These are phyloP conservation scores for Barnardius zonarius DNA, from an alignment of 2,113 vertebrate species.

Conservation along the genomic window DNA sequence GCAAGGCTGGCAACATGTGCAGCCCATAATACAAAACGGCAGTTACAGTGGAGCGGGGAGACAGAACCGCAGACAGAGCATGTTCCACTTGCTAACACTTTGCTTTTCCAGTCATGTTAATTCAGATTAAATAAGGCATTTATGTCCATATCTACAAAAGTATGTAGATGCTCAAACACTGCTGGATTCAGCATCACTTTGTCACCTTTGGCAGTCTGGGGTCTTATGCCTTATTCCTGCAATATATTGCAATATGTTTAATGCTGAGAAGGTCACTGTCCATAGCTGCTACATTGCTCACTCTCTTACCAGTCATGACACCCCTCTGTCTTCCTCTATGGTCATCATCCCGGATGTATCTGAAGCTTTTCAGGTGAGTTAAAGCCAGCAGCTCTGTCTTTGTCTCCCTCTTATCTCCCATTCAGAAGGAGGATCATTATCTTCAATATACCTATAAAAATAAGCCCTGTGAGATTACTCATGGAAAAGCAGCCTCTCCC, in stretches of 20 bases:
- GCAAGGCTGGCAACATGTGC: neutral
- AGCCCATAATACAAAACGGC: neutral
- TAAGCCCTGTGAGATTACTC: neutral
- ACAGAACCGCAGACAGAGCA: neutral
- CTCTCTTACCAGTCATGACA: neutral
- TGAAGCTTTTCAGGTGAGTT: neutral
- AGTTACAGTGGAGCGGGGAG: neutral
- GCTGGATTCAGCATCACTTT: neutral
- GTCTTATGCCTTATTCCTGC: neutral
- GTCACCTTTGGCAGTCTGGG: neutral
- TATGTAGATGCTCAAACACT: neutral
- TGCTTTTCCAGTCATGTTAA: neutral
- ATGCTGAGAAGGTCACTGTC: neutral
- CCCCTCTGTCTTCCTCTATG: neutral
- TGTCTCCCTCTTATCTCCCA: slow-evolving; percentile 5
- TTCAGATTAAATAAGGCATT: neutral
- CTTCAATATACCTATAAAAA: neutral
- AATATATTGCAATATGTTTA: neutral
- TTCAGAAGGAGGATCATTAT: neutral
- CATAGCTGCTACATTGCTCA: neutral
- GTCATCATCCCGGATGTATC: neutral
- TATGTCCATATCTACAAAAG: neutral
- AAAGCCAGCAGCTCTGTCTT: slow-evolving; percentile 14
- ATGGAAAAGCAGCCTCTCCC: neutral
- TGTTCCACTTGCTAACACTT: neutral